Conservation (phyloP, 2,888 invertebrate genomes). For the Abrostola tripartita region DNA sequence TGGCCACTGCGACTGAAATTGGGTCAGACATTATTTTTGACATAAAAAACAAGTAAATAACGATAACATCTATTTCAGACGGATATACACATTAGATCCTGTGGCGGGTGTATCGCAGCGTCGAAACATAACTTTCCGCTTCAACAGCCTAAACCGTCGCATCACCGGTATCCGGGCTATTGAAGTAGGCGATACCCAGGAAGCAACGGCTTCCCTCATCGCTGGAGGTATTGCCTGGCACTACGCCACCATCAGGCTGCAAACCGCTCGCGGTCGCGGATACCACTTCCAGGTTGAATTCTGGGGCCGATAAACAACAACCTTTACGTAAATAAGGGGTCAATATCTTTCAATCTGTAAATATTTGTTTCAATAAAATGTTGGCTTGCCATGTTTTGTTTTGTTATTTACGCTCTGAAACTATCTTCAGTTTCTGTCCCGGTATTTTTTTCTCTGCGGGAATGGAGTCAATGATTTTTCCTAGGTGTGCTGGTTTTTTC, state of each 20-base stretch:
- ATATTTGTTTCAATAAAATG: too few species aligned
- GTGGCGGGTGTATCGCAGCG: slow-evolving; percentile 68
- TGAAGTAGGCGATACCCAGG: slow-evolving; percentile 74
- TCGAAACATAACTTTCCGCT: slow-evolving; percentile 73
- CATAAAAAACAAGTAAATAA: too few species aligned
- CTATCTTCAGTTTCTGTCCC: too few species aligned
- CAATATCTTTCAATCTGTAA: too few species aligned
- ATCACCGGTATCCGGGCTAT: slow-evolving; percentile 69
- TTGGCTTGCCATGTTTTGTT: too few species aligned
- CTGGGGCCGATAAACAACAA: slow-evolving; percentile 68
- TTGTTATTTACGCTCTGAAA: too few species aligned
- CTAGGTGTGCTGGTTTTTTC: too few species aligned
- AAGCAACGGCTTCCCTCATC: slow-evolving; percentile 63
- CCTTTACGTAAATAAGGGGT: too few species aligned
- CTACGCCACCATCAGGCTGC: slow-evolving; percentile 70
- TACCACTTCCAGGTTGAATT: slow-evolving; percentile 75
- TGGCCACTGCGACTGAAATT: too few species aligned
- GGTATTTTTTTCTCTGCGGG: too few species aligned
- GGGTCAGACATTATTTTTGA: too few species aligned
- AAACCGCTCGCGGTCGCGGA: slow-evolving; percentile 71
- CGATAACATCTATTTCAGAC: slow-evolving; percentile 14
- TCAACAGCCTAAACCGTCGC: slow-evolving; percentile 63
- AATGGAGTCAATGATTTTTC: too few species aligned
- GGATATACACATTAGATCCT: slow-evolving; percentile 58
- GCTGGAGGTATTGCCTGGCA: slow-evolving; percentile 66